A percentile compares a stretch with the other conserved stretches of the same genome.
phyloP scores from a whole-genome alignment of 1,140 invertebrate genomes.

The Phymorhynchus buccinoides region DNA sequence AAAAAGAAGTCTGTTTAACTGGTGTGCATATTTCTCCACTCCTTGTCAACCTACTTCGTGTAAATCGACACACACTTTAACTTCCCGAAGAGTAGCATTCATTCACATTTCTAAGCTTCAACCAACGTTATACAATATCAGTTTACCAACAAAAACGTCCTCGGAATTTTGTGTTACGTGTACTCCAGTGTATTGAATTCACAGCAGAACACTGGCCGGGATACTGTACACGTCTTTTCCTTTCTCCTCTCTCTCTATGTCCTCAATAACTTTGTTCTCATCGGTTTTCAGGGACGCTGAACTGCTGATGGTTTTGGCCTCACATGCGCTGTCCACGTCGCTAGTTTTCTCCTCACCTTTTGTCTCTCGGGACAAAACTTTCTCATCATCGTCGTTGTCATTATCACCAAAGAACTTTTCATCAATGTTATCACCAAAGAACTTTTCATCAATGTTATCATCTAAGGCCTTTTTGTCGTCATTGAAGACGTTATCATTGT shows the following conservation, averaged over 20 bases:
- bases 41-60: too few species aligned
- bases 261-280: neutral
- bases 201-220: neutral
- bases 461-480: neutral
- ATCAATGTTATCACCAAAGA: neutral
- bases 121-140: too few species aligned
- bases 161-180: too few species aligned
- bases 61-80: too few species aligned
- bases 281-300: neutral
- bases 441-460: neutral
- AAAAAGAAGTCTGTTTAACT: too few species aligned
- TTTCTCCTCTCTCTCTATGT: neutral
- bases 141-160: too few species aligned
- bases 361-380: neutral
- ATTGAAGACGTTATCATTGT: too few species aligned
- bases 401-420: neutral
- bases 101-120: too few species aligned
- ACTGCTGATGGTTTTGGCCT: neutral
- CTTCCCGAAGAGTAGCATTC: too few species aligned
- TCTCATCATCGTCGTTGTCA: neutral
- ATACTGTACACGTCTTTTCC: neutral
- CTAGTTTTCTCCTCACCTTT: neutral
- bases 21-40: too few species aligned
- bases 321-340: neutral
- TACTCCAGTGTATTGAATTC: too few species aligned